Conservation (phyloP, 1,140 invertebrate species). For the Gonioctena quinquepunctata region DNA sequence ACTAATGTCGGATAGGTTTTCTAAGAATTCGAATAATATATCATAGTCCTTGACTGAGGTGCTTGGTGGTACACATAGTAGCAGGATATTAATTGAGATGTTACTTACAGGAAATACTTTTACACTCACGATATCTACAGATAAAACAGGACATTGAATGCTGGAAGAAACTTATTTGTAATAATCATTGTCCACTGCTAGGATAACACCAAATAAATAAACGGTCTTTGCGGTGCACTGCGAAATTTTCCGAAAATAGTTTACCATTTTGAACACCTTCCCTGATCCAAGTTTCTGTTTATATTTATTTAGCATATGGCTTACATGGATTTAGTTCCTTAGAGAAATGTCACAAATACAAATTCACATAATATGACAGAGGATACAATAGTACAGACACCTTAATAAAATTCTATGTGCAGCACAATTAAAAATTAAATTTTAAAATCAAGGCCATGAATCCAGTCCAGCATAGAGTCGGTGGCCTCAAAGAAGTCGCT, state of each 20-base stretch:
- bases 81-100: neutral
- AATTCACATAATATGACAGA: no score
- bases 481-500: no score
- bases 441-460: no score
- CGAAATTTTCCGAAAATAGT: neutral
- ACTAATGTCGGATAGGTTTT: neutral
- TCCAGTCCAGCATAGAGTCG: no score
- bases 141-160: neutral
- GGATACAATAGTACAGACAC: no score
- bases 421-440: no score
- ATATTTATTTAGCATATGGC: no score
- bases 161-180: neutral
- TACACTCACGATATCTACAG: neutral
- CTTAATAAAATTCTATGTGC: no score
- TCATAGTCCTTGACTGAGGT: neutral
- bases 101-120: neutral
- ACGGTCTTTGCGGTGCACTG: neutral
- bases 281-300: no score
- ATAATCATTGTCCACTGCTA: neutral
- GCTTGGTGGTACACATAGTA: neutral
- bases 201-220: neutral
- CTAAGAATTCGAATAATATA: neutral
- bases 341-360: no score
- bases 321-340: no score
- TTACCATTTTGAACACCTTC: neutral